Percentiles rank a stretch among this genome's conserved stretches.
Evolutionary conservation across 2,888 invertebrate genomes (phyloP).

Genomic region (Gymnosoma rotundatum): DNA sequence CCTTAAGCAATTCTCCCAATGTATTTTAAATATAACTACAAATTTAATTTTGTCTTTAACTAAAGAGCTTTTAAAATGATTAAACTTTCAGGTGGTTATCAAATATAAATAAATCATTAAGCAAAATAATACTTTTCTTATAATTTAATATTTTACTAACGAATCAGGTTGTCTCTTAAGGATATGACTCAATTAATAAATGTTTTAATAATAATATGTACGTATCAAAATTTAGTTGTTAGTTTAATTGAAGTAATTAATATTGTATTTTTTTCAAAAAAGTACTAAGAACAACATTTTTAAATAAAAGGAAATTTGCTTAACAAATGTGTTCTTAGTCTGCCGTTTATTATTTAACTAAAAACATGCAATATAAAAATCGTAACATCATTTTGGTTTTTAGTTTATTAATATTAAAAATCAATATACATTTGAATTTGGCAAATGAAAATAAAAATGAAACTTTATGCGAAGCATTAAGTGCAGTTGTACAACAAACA

Average conservation of each 20-base stretch:
- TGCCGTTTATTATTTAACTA: not conserved
- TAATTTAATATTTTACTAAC: no score
- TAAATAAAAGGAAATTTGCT: not conserved
- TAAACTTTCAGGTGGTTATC: no score
- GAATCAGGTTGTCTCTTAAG: no score
- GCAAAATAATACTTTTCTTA: no score
- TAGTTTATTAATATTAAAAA: not conserved
- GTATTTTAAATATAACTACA: no score
- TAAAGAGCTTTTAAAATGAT: no score
- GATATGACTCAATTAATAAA: no score
- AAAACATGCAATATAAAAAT: conserved; percentile 2
- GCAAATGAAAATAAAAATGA: not conserved
- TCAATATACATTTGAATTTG: not conserved
- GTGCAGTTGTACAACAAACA: conserved; percentile 12
- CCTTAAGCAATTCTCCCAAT: no score
- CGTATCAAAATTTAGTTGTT: not conserved
- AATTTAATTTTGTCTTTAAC: no score
- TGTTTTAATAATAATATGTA: no score
- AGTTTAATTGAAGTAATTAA: conserved; percentile 20
- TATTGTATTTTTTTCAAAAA: not conserved
- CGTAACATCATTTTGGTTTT: not conserved
- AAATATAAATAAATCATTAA: no score
- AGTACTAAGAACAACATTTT: not conserved
- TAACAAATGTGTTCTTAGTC: conserved; percentile 14
- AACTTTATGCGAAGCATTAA: conserved; percentile 19